Evolutionary conservation across 1,140 invertebrate genomes (phyloP).

Genomic region (Sitobion miscanthi): DNA sequence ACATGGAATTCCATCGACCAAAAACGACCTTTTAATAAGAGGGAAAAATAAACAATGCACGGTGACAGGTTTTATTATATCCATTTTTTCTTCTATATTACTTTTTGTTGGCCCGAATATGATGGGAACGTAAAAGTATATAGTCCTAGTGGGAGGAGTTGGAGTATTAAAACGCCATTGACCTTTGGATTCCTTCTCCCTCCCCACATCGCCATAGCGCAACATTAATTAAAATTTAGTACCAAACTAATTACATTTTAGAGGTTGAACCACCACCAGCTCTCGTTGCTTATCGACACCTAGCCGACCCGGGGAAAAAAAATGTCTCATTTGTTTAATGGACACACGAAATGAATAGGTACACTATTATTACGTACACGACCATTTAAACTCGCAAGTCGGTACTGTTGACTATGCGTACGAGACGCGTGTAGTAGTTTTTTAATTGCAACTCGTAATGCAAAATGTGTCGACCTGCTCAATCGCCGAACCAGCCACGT

Average conservation of each 20-base stretch:
- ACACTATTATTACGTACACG: neutral
- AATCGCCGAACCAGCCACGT: neutral
- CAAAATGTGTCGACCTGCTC: neutral
- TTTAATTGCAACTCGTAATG: neutral
- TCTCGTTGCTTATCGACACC: conserved; percentile 48
- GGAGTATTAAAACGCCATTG: conserved; percentile 43
- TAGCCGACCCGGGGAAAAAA: neutral
- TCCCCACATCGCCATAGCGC: neutral
- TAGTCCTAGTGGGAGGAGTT: conserved; percentile 43
- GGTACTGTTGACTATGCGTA: neutral
- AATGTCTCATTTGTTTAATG: conserved; percentile 45
- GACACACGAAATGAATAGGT: conserved; percentile 14
- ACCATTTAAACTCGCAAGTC: neutral
- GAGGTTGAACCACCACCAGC: conserved; percentile 30
- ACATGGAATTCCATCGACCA: conserved; percentile 27
- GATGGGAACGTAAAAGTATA: conserved; percentile 15
- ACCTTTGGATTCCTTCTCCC: conserved; percentile 9
- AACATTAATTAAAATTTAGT: conserved; percentile 46
- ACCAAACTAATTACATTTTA: conserved; percentile 47
- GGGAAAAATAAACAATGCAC: conserved; percentile 39
- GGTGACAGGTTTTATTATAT: conserved; percentile 36
- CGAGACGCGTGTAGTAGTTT: neutral
- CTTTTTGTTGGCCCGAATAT: conserved; percentile 12
- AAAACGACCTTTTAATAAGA: conserved; percentile 45
- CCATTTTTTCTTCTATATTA: neutral